Evolutionary conservation across 2,888 invertebrate genomes (phyloP).

Genomic region (Brachypalpus laphriformis): DNA sequence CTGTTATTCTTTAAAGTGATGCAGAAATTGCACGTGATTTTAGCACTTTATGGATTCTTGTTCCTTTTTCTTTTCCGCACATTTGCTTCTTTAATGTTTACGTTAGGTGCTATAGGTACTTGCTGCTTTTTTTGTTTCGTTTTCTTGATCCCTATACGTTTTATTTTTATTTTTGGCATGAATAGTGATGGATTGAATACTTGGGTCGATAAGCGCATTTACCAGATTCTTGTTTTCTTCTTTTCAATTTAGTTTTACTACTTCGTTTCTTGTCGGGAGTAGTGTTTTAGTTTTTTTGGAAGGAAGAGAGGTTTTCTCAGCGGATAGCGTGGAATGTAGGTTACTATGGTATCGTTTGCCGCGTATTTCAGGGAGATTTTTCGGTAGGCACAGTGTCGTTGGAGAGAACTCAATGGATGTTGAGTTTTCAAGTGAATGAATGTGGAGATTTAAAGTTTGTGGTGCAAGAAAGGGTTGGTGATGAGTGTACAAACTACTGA

Average conservation of each 20-base stretch:
- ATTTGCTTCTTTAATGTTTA: conserved; percentile 58
- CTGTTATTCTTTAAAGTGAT: conserved; percentile 33
- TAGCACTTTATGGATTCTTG: conserved; percentile 60
- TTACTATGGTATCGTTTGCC: conserved; percentile 57
- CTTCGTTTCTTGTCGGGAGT: conserved; percentile 3
- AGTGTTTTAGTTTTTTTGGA: conserved; percentile 1
- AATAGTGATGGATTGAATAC: conserved; percentile 57
- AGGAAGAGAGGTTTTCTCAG: conserved; percentile 38
- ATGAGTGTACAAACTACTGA: too few relatives aligned
- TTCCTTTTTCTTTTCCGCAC: conserved; percentile 39
- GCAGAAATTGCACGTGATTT: conserved; percentile 70
- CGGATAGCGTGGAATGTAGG: conserved; percentile 51
- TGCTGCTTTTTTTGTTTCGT: conserved; percentile 10
- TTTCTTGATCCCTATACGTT: not conserved
- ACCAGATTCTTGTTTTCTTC: conserved; percentile 23
- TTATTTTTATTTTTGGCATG: conserved; percentile 49
- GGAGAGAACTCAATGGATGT: not conserved
- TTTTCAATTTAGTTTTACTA: conserved; percentile 4
- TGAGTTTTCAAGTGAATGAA: not conserved
- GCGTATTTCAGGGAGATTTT: conserved; percentile 25
- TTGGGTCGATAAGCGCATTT: conserved; percentile 68
- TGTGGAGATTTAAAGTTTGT: conserved; percentile 7
- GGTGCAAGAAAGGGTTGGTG: conserved; percentile 2
- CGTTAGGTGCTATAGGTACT: conserved; percentile 27
- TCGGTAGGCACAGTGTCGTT: conserved; percentile 2